Base-by-base conservation (phyloP, 2,888 invertebrate species). In the Phortica okadai region DNA sequence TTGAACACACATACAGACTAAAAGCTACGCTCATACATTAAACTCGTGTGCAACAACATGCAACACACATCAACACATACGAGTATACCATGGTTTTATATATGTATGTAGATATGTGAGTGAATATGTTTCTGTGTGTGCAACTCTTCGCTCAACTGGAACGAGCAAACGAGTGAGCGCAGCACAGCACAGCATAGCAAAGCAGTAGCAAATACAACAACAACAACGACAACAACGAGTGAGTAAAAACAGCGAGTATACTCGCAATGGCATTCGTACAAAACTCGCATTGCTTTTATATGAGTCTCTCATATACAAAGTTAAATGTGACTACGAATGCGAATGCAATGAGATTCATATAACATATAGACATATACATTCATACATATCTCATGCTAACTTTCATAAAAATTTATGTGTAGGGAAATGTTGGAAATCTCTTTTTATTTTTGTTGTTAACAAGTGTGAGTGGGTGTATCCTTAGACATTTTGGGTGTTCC, bases 11-110 rank as follows among this genome's bases (percentile, higher is more conserved):
- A 76, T 25, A 81, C 79, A 85, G 79, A 80, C 79, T 82, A 76
- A 76, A 77, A 78, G 41, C 62, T 66, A 83, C 87, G 76, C 85
- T 82, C 82, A 83, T 83, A 82, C 82, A 69, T 81, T 78, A 83
- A 89, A 88, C 89, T 89, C 88, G 89, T 89, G 87, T 89, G 88
- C 87, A 81, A 80, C 82, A 74, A 73, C 50, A 73, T 64, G n/a
- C 33, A 54, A 74, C 56, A 76, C 42, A 64, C 54, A 77, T 73
- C 74, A 44, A 62, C 66, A 72, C 67, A 76, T 41, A 67, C 44
- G 56, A 42, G 56, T 44, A 58, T 62, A 21, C 10, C 74, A 79
- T 78, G 33, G 33, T 45, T 77, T 73, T 73, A 14, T 75, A 11
- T 70, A 59, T 75, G 14, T 70, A 59, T 75, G 11, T 75, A 11